phyloP scores from a whole-genome alignment of 2,888 invertebrate species.

The Rhagophthalmus giganteus region DNA sequence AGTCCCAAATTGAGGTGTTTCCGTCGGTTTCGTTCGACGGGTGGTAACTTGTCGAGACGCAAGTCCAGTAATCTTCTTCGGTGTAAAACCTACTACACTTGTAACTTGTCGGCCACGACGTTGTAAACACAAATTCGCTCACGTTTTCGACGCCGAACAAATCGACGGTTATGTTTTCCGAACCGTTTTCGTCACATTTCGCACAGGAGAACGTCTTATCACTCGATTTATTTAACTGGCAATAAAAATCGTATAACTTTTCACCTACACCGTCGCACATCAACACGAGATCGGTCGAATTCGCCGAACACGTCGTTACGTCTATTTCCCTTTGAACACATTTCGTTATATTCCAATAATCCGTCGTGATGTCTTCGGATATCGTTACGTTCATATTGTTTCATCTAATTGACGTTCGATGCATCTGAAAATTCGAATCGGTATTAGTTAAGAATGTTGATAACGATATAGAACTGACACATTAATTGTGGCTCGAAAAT shows the following conservation, averaged over 20 bases:
- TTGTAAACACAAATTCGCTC: constrained; percentile 25
- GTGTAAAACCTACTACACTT: constrained; percentile 42
- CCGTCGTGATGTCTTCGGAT: constrained; percentile 3
- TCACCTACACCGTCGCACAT: constrained; percentile 31
- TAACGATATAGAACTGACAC: too few species aligned
- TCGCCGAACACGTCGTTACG: constrained; percentile 17
- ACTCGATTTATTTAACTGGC: constrained; percentile 32
- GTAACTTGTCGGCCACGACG: constrained; percentile 34
- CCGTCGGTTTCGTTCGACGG: constrained; percentile 17
- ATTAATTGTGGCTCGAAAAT: too few species aligned
- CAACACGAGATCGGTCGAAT: constrained; percentile 24
- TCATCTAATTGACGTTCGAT: constrained; percentile 15
- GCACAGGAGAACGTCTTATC: constrained; percentile 30
- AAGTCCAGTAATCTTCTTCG: constrained; percentile 44
- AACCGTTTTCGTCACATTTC: constrained; percentile 23
- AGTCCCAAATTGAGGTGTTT: constrained; percentile 31
- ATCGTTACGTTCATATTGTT: constrained; percentile 19
- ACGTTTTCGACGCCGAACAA: constrained; percentile 21
- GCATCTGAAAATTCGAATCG: too few species aligned
- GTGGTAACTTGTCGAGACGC: constrained; percentile 28
- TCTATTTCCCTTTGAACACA: constrained; percentile 15
- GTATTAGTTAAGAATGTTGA: too few species aligned
- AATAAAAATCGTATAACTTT: constrained; percentile 33
- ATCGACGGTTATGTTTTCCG: constrained; percentile 21
- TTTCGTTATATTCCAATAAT: constrained; percentile 23